Percentiles rank a stretch among this genome's conserved stretches.
Evolutionary conservation across 1,140 invertebrate genomes (phyloP).

Genomic region (Globodera ellingtonae): DNA sequence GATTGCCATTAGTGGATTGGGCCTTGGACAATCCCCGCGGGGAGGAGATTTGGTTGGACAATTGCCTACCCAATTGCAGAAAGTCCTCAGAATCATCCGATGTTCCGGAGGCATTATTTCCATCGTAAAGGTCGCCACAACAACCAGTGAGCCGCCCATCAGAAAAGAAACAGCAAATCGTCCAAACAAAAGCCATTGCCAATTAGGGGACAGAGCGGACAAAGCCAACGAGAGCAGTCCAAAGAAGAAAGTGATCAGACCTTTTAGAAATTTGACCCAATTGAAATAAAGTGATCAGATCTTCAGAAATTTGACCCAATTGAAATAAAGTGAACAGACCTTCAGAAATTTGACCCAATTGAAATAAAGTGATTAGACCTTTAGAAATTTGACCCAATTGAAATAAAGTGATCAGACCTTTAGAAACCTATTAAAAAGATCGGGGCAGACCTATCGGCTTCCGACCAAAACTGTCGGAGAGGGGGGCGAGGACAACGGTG

Average conservation of each 20-base stretch:
- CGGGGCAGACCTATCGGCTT: slow-evolving; percentile 18
- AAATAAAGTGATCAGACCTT: neutral
- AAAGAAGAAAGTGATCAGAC: slow-evolving; percentile 2
- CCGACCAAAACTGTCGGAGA: slow-evolving; percentile 29
- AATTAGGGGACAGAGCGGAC: slow-evolving; percentile 40
- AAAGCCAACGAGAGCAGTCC: slow-evolving; percentile 9
- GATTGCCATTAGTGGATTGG: too few species aligned
- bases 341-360: neutral
- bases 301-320: neutral
- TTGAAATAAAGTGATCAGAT: neutral
- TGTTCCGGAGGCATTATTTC: slow-evolving; percentile 39
- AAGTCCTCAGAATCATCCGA: slow-evolving; percentile 62
- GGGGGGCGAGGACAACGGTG: slow-evolving; percentile 15
- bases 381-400: neutral
- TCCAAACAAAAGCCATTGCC: slow-evolving; percentile 49
- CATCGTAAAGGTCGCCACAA: slow-evolving; percentile 39
- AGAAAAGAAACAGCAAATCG: slow-evolving; percentile 37
- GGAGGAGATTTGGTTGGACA: too few species aligned
- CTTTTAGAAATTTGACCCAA: neutral
- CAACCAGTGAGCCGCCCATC: slow-evolving; percentile 57
- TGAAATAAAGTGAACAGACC: neutral
- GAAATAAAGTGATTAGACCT: neutral
- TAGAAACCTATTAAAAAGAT: neutral
- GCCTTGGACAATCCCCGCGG: too few species aligned
- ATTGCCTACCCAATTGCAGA: slow-evolving; percentile 62